Evolutionary conservation across 2,888 invertebrate species (phyloP).

Genomic region (Hypomecis atomaria): DNA sequence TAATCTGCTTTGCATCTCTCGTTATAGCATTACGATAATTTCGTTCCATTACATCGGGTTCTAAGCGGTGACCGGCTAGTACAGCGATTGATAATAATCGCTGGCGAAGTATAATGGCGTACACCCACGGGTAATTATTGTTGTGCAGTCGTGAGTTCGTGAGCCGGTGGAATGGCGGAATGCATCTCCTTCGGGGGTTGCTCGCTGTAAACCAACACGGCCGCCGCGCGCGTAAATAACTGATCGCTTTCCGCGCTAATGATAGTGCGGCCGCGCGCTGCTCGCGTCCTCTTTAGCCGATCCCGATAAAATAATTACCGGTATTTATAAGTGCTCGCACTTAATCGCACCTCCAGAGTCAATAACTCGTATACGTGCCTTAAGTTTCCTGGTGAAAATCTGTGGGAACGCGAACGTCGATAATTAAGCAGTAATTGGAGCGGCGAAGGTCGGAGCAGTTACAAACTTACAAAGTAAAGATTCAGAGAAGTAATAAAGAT

Average conservation of each 20-base stretch:
- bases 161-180: conserved; percentile 80
- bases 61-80: conserved; percentile 82
- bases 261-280: conserved; percentile 72
- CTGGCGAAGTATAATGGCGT: conserved; percentile 84
- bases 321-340: conserved; percentile 77
- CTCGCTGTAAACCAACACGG: conserved; percentile 81
- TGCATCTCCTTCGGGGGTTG: conserved; percentile 85
- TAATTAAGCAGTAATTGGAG: conserved; percentile 66
- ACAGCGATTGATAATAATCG: conserved; percentile 84
- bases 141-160: conserved; percentile 85
- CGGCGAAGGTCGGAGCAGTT: conserved; percentile 41
- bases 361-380: conserved; percentile 63
- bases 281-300: conserved; percentile 76
- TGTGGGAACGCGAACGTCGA: conserved; percentile 58
- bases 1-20: conserved; percentile 84
- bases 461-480: conserved; percentile 44
- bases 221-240: conserved; percentile 78
- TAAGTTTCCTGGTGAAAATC: conserved; percentile 68
- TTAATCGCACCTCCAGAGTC: conserved; percentile 71
- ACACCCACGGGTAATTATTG: conserved; percentile 85
- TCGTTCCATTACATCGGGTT: conserved; percentile 78
- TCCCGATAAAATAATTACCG: conserved; percentile 80
- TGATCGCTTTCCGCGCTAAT: conserved; percentile 82
- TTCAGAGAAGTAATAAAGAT: conserved; percentile 70
- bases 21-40: conserved; percentile 84